Conservation (phyloP, 1,140 invertebrate species). For the Drosophila grimshawi region DNA sequence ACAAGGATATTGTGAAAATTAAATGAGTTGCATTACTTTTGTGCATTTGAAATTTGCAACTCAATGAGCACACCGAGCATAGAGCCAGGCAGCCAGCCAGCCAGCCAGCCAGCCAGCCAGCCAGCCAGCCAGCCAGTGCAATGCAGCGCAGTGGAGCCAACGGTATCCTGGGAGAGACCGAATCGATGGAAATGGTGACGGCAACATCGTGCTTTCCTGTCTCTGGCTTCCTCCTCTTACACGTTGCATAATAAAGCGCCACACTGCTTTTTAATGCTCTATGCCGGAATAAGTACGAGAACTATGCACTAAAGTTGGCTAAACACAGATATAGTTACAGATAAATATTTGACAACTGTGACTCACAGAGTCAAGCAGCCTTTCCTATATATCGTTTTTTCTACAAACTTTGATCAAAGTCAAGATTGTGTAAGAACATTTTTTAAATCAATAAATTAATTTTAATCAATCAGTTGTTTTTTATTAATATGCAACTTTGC, state of each 20-base stretch:
- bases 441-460: too few species aligned
- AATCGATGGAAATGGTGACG: slow-evolving; percentile 12
- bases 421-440: too few species aligned
- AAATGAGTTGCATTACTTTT: slow-evolving; percentile 81
- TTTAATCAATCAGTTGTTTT: too few species aligned
- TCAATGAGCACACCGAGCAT: slow-evolving; percentile 67
- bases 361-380: too few species aligned
- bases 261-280: slow-evolving; percentile 32
- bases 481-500: too few species aligned
- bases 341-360: neutral
- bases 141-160: neutral
- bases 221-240: slow-evolving; percentile 56
- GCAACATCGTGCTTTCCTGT: slow-evolving; percentile 56
- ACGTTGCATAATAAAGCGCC: slow-evolving; percentile 64
- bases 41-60: slow-evolving; percentile 81
- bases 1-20: slow-evolving; percentile 80
- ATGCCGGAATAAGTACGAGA: neutral
- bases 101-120: slow-evolving; percentile 18
- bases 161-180: slow-evolving; percentile 3
- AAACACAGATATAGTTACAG: neutral
- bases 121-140: neutral
- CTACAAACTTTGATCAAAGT: too few species aligned
- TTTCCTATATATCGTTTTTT: too few species aligned
- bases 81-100: neutral
- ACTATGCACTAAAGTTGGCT: neutral